phyloP scores from a whole-genome alignment of 92 coral and sea anemone genomes.

The Porites evermanni region DNA sequence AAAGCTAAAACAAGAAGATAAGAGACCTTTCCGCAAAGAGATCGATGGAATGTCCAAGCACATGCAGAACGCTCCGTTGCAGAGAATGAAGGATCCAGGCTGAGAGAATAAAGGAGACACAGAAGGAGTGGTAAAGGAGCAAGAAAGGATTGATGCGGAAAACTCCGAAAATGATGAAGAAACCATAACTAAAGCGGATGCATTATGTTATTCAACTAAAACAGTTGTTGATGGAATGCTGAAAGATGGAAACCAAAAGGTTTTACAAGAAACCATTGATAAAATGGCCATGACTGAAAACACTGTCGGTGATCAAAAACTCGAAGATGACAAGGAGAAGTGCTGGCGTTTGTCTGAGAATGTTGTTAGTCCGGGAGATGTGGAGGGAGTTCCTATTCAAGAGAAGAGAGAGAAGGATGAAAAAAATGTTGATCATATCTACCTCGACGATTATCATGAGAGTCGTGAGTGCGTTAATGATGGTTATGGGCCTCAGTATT shows the following conservation, averaged over 20 bases:
- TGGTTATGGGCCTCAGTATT: conserved; percentile 4
- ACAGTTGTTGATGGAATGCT: conserved; percentile 4
- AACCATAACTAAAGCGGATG: not conserved
- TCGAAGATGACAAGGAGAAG: not conserved
- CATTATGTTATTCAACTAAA: conserved; percentile 8
- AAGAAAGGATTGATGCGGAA: not conserved
- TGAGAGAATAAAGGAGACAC: conserved; percentile 1
- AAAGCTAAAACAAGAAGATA: conserved; percentile 1
- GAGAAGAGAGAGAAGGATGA: conserved; percentile 1
- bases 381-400: conserved; percentile 9
- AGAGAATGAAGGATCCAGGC: not conserved
- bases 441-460: not conserved
- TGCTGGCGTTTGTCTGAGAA: not conserved
- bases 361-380: not conserved
- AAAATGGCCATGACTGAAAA: not conserved
- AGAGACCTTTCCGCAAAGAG: not conserved
- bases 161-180: conserved; percentile 2
- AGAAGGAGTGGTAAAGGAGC: not conserved
- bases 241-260: not conserved
- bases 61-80: not conserved
- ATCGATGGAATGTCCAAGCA: not conserved
- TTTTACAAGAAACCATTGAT: conserved; percentile 2
- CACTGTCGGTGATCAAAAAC: conserved; percentile 9
- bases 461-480: not conserved
- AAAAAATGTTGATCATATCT: not conserved